Evolutionary conservation across 1,140 invertebrate genomes (phyloP).

Genomic region (Drosophila murphyi): DNA sequence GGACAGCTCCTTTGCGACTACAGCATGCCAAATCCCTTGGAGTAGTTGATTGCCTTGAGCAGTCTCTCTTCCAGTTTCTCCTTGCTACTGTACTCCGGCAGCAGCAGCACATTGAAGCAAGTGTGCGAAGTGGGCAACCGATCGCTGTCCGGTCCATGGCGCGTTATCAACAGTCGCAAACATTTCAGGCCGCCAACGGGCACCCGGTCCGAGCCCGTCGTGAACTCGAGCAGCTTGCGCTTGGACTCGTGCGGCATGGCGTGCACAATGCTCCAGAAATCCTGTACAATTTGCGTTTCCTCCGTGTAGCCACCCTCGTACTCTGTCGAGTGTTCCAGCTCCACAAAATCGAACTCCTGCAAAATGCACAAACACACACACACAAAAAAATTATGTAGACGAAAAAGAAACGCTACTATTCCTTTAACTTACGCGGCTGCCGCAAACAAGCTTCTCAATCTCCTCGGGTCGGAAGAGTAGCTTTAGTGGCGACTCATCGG

Average conservation of each 20-base stretch:
- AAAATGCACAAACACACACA: constrained; percentile 48
- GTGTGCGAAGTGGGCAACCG: constrained; percentile 95
- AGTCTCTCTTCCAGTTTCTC: constrained; percentile 94
- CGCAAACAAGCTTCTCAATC: constrained; percentile 93
- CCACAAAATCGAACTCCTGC: constrained; percentile 93
- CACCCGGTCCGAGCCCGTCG: constrained; percentile 97
- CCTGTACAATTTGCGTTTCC: constrained; percentile 92
- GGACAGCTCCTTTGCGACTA: constrained; percentile 84
- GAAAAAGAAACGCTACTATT: not conserved
- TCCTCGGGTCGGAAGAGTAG: constrained; percentile 96
- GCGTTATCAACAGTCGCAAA: constrained; percentile 92
- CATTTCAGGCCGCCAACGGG: constrained; percentile 96
- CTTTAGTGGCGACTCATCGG: constrained; percentile 92
- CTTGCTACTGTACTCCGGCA: constrained; percentile 94
- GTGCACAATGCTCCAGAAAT: constrained; percentile 98
- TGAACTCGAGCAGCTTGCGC: constrained; percentile 95
- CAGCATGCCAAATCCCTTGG: constrained; percentile 94
- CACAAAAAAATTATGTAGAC: not conserved
- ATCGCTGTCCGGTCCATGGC: constrained; percentile 92
- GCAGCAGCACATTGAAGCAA: constrained; percentile 97
- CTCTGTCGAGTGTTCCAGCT: constrained; percentile 94
- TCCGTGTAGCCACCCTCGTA: constrained; percentile 96
- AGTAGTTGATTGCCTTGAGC: constrained; percentile 95
- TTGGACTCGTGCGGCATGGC: constrained; percentile 92
- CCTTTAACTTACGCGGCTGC: constrained; percentile 92